phyloP scores from a whole-genome alignment of 1,140 invertebrate species.

The Lasioglossum baleicum region DNA sequence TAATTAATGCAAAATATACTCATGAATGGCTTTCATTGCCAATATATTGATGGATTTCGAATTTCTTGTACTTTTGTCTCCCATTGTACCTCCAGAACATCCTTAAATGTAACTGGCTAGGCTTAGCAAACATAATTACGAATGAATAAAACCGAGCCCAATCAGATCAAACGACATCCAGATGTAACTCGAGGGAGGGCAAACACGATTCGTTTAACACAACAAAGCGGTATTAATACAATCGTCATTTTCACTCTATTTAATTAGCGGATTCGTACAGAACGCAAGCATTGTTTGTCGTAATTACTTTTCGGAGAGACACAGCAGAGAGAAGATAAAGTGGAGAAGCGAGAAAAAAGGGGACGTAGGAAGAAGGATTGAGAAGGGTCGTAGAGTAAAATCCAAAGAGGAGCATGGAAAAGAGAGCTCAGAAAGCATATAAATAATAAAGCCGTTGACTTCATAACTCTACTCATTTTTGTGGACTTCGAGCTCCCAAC shows the following conservation, averaged over 20 bases:
- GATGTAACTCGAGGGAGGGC: neutral
- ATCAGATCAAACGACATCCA: neutral
- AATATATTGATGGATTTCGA: too few species aligned
- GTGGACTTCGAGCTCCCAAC: constrained; percentile 1
- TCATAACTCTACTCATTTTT: constrained; percentile 38
- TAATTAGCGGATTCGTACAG: constrained; percentile 33
- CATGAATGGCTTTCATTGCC: too few species aligned
- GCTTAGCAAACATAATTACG: too few species aligned
- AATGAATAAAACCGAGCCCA: too few species aligned
- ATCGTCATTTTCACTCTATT: constrained; percentile 6
- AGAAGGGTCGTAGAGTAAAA: neutral
- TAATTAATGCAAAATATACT: too few species aligned
- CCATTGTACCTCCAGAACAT: too few species aligned
- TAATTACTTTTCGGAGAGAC: constrained; percentile 22
- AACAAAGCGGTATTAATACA: neutral
- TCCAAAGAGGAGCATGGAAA: neutral
- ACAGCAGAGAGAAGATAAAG: neutral
- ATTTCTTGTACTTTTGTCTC: too few species aligned
- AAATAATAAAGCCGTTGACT: constrained; percentile 51
- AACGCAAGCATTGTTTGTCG: constrained; percentile 35
- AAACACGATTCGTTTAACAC: constrained; percentile 2
- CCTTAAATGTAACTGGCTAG: too few species aligned
- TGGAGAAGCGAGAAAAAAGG: too few species aligned
- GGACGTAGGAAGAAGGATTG: neutral
- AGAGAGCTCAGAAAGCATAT: constrained; percentile 32